These are phyloP conservation scores for Ictalurus furcatus DNA, from an alignment of 2,113 vertebrate species.

Conservation along the genomic window DNA sequence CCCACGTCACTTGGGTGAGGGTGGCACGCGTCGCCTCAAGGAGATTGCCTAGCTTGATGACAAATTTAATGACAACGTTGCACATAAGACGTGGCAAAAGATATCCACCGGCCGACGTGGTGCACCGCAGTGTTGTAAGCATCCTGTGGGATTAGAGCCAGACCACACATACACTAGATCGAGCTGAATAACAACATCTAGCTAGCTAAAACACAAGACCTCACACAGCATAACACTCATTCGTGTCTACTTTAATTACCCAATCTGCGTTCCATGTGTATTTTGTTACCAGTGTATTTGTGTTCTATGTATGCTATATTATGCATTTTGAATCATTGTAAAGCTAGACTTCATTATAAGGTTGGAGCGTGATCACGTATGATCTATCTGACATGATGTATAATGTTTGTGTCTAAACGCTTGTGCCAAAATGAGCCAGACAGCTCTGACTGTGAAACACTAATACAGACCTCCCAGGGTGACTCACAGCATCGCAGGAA, in stretches of 20 bases:
- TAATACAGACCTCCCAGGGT: not conserved
- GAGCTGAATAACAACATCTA: not conserved
- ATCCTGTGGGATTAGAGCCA: not conserved
- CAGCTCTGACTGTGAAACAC: conserved; percentile 2
- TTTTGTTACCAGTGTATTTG: not conserved
- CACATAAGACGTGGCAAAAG: too few relatives aligned
- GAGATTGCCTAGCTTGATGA: too few relatives aligned
- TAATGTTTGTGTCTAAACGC: not conserved
- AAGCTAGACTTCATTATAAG: not conserved
- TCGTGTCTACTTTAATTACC: not conserved
- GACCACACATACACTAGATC: not conserved
- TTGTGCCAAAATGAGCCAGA: not conserved
- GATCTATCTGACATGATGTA: not conserved
- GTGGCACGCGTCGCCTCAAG: too few relatives aligned
- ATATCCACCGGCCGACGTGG: too few relatives aligned
- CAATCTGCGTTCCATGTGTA: not conserved
- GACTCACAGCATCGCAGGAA: conserved; percentile 4
- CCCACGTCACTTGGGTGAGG: too few relatives aligned
- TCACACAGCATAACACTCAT: not conserved
- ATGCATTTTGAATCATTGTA: not conserved
- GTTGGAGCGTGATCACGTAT: not conserved
- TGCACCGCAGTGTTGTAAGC: too few relatives aligned
- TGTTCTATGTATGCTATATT: not conserved
- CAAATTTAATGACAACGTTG: too few relatives aligned
- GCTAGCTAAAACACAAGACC: not conserved